Evolutionary conservation across 2,113 vertebrate genomes (phyloP).

Genomic region (Porphyrio hochstetteri): DNA sequence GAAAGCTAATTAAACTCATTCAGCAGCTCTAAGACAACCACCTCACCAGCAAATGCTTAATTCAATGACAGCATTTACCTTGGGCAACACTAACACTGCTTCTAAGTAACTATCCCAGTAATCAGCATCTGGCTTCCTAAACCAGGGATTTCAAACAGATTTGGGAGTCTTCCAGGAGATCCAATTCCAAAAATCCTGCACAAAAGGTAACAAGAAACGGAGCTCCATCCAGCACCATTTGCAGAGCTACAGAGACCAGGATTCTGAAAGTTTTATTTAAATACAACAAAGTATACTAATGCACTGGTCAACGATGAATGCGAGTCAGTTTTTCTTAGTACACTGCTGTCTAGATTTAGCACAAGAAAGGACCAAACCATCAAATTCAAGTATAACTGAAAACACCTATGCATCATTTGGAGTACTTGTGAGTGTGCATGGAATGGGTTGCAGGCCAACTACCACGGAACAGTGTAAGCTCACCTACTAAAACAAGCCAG

Average conservation of each 20-base stretch:
- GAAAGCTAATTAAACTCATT: background rate
- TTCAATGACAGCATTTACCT: background rate
- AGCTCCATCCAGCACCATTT: background rate
- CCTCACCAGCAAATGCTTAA: background rate
- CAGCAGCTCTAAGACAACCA: background rate
- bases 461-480: background rate
- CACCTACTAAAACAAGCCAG: background rate
- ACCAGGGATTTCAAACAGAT: background rate
- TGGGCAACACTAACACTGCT: background rate
- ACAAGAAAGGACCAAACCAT: background rate
- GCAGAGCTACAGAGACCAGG: background rate
- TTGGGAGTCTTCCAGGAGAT: rapidly evolving
- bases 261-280: background rate
- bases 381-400: background rate
- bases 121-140: background rate
- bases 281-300: background rate
- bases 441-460: background rate
- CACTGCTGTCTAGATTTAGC: background rate
- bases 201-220: background rate
- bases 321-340: background rate
- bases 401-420: background rate
- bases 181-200: background rate
- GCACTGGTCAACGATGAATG: background rate
- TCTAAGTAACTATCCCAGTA: background rate
- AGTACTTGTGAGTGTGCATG: background rate